Conservation (phyloP, 2,113 vertebrate species). For the Hepsetus odoe region DNA sequence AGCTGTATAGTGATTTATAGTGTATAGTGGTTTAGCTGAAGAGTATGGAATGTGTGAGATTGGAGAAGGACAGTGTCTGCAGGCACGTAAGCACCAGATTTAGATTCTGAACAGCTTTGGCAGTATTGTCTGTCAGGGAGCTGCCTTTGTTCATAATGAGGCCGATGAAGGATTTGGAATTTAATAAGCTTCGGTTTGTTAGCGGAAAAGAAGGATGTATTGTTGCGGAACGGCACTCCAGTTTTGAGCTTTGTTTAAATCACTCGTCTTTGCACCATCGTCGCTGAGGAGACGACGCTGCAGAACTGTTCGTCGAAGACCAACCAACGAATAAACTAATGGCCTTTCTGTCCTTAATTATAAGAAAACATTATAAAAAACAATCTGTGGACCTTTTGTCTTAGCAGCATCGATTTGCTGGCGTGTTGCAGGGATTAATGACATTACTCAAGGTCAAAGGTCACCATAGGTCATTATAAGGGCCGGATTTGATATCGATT, state of each 20-base stretch:
- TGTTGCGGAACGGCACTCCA: neutral
- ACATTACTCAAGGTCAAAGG: neutral
- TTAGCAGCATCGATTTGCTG: neutral
- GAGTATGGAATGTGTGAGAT: neutral
- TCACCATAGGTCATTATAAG: neutral
- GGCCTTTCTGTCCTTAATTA: too few species aligned
- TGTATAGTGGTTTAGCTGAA: neutral
- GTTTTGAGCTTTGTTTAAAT: neutral
- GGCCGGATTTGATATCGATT: neutral
- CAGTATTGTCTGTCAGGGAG: neutral
- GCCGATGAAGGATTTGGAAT: neutral
- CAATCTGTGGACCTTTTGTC: too few species aligned
- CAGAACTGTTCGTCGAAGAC: neutral
- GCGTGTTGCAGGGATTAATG: neutral
- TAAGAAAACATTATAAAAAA: too few species aligned
- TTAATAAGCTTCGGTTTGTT: neutral
- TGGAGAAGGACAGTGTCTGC: neutral
- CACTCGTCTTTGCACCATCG: neutral
- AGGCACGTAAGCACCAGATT: neutral
- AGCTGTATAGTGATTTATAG: too few species aligned
- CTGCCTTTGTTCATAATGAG: conserved; percentile 7
- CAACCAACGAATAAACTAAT: neutral
- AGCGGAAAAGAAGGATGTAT: neutral
- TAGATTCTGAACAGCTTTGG: neutral
- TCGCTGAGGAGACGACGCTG: neutral